Conservation (phyloP, 2,113 vertebrate species). For the Rhinichthys klamathensis region DNA sequence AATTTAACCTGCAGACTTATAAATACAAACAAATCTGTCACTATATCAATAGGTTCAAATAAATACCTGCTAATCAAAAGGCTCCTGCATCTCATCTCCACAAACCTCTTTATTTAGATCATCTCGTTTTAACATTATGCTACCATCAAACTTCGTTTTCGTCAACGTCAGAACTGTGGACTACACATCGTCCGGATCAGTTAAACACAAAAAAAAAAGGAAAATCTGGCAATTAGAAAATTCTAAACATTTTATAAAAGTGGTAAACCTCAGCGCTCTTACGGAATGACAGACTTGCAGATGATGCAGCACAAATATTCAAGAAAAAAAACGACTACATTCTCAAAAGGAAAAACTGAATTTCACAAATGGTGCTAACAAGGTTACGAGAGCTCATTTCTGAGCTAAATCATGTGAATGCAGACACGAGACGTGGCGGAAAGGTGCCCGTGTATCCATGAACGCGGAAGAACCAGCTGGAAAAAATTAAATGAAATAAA, state of each 20-base stretch:
- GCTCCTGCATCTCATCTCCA: slow-evolving; percentile 21
- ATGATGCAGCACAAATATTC: slow-evolving; percentile 24
- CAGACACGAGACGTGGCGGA: slow-evolving; percentile 8
- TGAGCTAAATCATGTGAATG: not conserved
- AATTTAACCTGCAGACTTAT: slow-evolving; percentile 57
- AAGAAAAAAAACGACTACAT: not conserved
- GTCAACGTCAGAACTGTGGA: slow-evolving; percentile 41
- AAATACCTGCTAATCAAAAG: slow-evolving; percentile 72
- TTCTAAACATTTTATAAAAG: slow-evolving; percentile 50
- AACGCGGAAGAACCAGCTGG: not conserved
- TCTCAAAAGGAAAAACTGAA: not conserved
- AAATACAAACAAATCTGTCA: slow-evolving; percentile 65
- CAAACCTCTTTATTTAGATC: slow-evolving; percentile 58
- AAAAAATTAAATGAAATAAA: not conserved
- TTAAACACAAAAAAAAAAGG: slow-evolving; percentile 57
- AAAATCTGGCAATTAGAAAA: slow-evolving; percentile 61
- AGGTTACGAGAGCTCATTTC: not conserved
- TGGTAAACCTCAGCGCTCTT: slow-evolving; percentile 24
- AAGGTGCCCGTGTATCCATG: slow-evolving; percentile 11
- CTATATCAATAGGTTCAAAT: slow-evolving; percentile 66
- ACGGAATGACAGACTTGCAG: slow-evolving; percentile 26
- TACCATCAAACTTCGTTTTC: slow-evolving; percentile 45
- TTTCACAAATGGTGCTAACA: slow-evolving; percentile 32
- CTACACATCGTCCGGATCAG: slow-evolving; percentile 61
- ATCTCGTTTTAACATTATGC: slow-evolving; percentile 58